These are phyloP conservation scores for Nomada hirtipes DNA, from an alignment of 2,888 invertebrate species.

Conservation along the genomic window DNA sequence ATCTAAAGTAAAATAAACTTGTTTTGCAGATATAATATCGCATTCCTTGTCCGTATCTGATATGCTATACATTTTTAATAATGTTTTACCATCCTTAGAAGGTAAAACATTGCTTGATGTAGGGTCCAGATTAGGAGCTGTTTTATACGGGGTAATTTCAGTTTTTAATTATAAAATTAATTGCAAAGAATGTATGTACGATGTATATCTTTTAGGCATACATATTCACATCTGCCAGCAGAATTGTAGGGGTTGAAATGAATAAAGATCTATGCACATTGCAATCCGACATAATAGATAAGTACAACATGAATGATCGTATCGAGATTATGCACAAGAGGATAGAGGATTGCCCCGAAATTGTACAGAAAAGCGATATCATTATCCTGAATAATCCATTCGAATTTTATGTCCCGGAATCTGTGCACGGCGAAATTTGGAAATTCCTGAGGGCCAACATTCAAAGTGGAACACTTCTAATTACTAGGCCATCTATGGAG, in stretches of 20 bases:
- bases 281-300: conserved; percentile 86
- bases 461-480: conserved; percentile 86
- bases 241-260: conserved; percentile 89
- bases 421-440: conserved; percentile 88
- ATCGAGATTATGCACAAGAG: conserved; percentile 87
- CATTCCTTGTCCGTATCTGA: conserved; percentile 88
- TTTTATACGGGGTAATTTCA: conserved; percentile 88
- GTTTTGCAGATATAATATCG: conserved; percentile 86
- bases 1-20: conserved; percentile 6
- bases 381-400: conserved; percentile 89
- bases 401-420: conserved; percentile 88
- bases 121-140: conserved; percentile 89
- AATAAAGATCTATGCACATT: conserved; percentile 88
- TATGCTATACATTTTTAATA: conserved; percentile 87
- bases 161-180: not conserved
- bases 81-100: conserved; percentile 87
- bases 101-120: conserved; percentile 88
- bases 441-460: conserved; percentile 86
- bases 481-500: conserved; percentile 87
- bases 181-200: not conserved
- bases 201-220: conserved; percentile 85
- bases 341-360: conserved; percentile 86
- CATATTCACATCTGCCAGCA: conserved; percentile 86
- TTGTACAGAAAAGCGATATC: conserved; percentile 86
- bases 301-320: conserved; percentile 86